Percentiles rank a stretch among this genome's conserved stretches.
Conservation (phyloP, 2,888 invertebrate species). For the Tiliacea citrago region DNA sequence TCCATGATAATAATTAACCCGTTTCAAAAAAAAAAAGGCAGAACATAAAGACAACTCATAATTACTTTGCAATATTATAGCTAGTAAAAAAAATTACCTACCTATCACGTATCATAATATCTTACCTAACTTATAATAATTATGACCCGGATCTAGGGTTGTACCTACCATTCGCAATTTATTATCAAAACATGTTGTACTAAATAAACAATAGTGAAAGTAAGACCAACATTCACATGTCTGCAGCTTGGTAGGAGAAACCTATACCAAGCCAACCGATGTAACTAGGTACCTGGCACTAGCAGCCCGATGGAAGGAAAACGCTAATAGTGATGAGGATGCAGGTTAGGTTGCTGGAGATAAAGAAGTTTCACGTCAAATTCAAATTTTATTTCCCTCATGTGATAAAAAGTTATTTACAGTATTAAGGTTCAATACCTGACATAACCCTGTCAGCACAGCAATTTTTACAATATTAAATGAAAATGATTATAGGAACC, state of each 20-base stretch:
- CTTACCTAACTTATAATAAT: background rate
- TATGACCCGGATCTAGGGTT: conserved; percentile 30
- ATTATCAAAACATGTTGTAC: conserved; percentile 29
- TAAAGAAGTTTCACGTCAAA: too few relatives aligned
- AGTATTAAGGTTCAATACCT: background rate
- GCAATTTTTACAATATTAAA: too few relatives aligned
- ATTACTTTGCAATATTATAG: background rate
- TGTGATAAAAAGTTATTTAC: background rate
- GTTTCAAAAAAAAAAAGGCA: too few relatives aligned
- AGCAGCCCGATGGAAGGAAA: background rate
- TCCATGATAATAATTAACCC: too few relatives aligned
- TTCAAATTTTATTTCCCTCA: background rate
- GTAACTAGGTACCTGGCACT: background rate
- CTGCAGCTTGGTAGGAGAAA: conserved; percentile 24
- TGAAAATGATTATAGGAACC: too few relatives aligned
- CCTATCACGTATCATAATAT: background rate
- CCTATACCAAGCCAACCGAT: background rate
- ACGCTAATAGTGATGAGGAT: background rate
- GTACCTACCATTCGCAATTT: conserved; percentile 13
- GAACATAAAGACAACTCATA: background rate
- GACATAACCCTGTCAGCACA: too few relatives aligned
- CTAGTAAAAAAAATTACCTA: background rate
- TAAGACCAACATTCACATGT: conserved; percentile 19
- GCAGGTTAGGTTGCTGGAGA: background rate
- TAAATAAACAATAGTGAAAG: conserved; percentile 49